phyloP scores from a whole-genome alignment of 2,113 vertebrate species.

The Alosa alosa region DNA sequence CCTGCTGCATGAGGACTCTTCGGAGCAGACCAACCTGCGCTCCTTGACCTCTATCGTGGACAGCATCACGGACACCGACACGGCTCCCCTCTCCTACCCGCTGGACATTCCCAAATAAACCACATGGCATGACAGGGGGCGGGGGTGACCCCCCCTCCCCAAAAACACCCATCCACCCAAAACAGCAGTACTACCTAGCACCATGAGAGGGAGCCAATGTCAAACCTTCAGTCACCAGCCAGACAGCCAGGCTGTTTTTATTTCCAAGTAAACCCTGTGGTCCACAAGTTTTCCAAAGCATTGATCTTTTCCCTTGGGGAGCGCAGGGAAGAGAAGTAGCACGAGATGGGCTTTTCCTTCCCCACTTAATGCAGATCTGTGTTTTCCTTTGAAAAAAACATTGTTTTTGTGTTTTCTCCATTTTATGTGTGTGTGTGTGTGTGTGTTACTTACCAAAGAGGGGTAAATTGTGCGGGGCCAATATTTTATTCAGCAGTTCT shows the following conservation, averaged over 20 bases:
- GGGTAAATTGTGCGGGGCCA: slow-evolving; percentile 76
- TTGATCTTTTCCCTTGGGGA: slow-evolving; percentile 38
- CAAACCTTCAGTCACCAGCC: slow-evolving; percentile 27
- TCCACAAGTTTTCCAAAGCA: slow-evolving; percentile 50
- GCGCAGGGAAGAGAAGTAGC: slow-evolving; percentile 40
- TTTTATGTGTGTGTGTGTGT: slow-evolving; percentile 56
- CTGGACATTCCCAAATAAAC: slow-evolving; percentile 75
- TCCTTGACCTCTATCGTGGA: slow-evolving; percentile 92
- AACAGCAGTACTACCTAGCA: slow-evolving; percentile 38
- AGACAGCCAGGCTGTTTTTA: slow-evolving; percentile 50
- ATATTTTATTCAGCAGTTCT: slow-evolving; percentile 80
- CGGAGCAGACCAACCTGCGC: slow-evolving; percentile 82
- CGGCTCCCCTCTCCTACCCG: slow-evolving; percentile 74
- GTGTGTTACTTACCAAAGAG: slow-evolving; percentile 68
- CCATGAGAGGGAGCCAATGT: slow-evolving; percentile 31
- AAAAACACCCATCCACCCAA: slow-evolving; percentile 38
- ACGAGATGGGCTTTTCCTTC: slow-evolving; percentile 46
- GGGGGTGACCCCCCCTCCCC: background rate
- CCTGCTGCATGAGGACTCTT: slow-evolving; percentile 79
- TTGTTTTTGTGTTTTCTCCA: slow-evolving; percentile 64
- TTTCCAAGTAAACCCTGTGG: slow-evolving; percentile 57
- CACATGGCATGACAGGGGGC: background rate
- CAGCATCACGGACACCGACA: slow-evolving; percentile 82
- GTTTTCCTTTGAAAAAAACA: slow-evolving; percentile 52
- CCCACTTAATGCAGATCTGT: slow-evolving; percentile 62